Conservation (phyloP, 2,888 invertebrate genomes). For the Heliconius hortense region DNA sequence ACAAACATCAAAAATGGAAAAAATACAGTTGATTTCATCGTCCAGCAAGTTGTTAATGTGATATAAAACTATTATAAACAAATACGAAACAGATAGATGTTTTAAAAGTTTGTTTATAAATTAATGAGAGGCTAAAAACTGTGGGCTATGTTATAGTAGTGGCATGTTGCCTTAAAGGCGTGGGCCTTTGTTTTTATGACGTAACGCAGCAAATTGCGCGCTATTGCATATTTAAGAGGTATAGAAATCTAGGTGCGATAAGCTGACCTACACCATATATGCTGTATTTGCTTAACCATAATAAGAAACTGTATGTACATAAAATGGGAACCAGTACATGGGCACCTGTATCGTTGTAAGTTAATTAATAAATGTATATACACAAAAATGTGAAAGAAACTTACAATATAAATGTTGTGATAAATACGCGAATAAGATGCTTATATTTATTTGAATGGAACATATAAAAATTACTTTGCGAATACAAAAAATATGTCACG, state of each 20-base stretch:
- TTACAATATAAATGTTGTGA: not conserved
- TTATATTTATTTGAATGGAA: not conserved
- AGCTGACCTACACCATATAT: slow-evolving; percentile 50
- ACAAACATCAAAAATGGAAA: too few species aligned
- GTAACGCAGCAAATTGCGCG: slow-evolving; percentile 67
- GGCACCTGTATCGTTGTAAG: not conserved
- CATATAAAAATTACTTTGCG: not conserved
- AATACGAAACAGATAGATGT: not conserved
- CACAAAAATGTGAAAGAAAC: not conserved
- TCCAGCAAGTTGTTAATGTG: not conserved
- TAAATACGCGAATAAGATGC: not conserved
- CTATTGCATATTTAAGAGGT: slow-evolving; percentile 62
- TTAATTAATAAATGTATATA: not conserved
- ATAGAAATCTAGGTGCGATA: slow-evolving; percentile 54
- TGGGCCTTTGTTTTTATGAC: slow-evolving; percentile 54
- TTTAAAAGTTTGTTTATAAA: not conserved
- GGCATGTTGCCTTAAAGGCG: slow-evolving; percentile 32
- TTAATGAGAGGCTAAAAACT: not conserved
- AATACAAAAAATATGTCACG: not conserved
- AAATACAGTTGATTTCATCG: too few species aligned
- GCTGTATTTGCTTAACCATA: slow-evolving; percentile 42
- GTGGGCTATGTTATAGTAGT: not conserved
- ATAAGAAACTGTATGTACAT: slow-evolving; percentile 20
- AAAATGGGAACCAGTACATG: not conserved
- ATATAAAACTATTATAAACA: not conserved